Evolutionary conservation across 2,113 vertebrate species (phyloP), one percentile per base, ranked within the genome.

Genomic region (Corapipo altera): DNA sequence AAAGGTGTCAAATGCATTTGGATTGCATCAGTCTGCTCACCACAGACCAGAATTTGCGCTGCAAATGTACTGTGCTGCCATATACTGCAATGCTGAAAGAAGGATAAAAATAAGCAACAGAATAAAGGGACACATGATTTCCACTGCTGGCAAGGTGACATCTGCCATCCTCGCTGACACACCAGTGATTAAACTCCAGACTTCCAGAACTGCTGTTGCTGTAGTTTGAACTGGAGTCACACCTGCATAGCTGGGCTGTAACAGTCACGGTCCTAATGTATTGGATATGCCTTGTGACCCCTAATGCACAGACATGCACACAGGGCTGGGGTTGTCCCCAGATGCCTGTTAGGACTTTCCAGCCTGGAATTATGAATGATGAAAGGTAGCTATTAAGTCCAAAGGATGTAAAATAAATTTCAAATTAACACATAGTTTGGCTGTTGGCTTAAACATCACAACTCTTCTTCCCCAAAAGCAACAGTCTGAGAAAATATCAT

Each of bases 201-300:
- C 58, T 95, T 92, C 46, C 81, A 92, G 87, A 95, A 54, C 66
- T 85, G 59, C 77, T 93, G 94, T 30, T 92, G 58, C 27, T 87
- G 84, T 87, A 88, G 74, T 46, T 93, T 89, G 91, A 93, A 92
- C 87, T 95, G 87, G 91, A 96, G 73, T 91, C 89, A 82, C 91
- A 87, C 77, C 81, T 79, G 37, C 91, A 58, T 79, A 91, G 70
- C 91, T 82, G 87, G 84, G 70, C 74, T 95, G 89, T 85, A 96
- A 89, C 81, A 20, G 26, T 95, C 94, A 95, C 91, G 84, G 91
- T 95, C 91, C 79, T 95, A 95, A 95, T 73, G 94, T 91, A 95
- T 94, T 96, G 95, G 95, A 93, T 91, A 95, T 89, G 87, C 74
- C 93, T 94, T 46, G 93, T 94, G 95, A 97, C 87, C 94, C 74